Conservation (phyloP, 2,888 invertebrate genomes). For the Nomada fabriciana region DNA sequence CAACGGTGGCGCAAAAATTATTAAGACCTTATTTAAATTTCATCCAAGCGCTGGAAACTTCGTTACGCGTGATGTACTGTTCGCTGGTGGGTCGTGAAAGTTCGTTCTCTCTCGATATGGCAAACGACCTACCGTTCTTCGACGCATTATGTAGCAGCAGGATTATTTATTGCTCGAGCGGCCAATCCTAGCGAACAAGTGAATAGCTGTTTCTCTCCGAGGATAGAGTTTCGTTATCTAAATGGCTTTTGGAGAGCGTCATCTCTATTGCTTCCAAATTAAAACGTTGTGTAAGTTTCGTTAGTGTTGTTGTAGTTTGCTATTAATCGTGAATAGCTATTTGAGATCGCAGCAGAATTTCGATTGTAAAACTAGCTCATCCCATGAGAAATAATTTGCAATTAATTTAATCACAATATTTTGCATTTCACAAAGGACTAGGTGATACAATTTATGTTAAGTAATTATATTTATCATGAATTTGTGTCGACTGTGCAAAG, state of each 20-base stretch:
- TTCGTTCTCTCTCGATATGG: constrained; percentile 16
- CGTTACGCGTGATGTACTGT: not conserved
- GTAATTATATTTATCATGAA: no score
- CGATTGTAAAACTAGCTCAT: no score
- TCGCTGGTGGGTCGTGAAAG: constrained; percentile 1
- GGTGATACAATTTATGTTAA: no score
- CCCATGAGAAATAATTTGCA: no score
- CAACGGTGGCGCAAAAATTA: not conserved
- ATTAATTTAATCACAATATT: no score
- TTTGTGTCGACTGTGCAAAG: no score
- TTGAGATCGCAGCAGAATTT: no score
- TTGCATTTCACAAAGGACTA: no score
- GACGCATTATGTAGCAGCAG: constrained; percentile 21
- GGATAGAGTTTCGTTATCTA: constrained; percentile 38
- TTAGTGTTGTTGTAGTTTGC: not conserved
- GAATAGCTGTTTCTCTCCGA: constrained; percentile 23
- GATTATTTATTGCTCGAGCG: constrained; percentile 34
- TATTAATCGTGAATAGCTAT: not conserved
- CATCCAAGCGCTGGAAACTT: constrained; percentile 1
- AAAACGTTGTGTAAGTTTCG: not conserved
- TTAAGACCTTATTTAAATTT: constrained; percentile 34
- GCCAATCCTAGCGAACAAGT: constrained; percentile 18
- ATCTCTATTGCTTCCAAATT: not conserved
- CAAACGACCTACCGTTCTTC: constrained; percentile 15
- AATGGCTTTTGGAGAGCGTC: not conserved